Evolutionary conservation across 2,113 vertebrate genomes (phyloP).

Genomic region (Melanerpes aurifrons): DNA sequence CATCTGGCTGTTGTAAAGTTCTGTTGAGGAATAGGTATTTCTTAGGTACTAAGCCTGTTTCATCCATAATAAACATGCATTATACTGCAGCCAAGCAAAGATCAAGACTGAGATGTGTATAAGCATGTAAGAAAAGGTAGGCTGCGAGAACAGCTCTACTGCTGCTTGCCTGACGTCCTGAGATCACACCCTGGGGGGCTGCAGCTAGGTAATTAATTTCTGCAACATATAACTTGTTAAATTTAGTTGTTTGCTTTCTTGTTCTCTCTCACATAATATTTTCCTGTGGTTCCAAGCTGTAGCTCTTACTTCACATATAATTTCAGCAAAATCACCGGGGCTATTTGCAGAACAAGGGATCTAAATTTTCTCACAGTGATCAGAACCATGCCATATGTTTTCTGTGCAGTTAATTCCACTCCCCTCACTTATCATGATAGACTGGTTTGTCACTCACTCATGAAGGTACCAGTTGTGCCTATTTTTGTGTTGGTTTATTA

Average conservation of each 20-base stretch:
- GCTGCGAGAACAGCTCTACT: not conserved
- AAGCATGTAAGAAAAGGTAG: not conserved
- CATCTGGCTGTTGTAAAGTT: not conserved
- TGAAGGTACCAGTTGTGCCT: not conserved
- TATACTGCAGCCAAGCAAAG: not conserved
- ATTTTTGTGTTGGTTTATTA: not conserved
- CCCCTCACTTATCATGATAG: not conserved
- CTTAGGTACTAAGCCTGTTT: not conserved
- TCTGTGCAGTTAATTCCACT: not conserved
- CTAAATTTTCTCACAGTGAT: not conserved
- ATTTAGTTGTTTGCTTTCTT: conserved; percentile 18
- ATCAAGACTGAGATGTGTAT: not conserved
- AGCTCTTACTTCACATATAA: not conserved
- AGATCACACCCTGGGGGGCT: conserved; percentile 4
- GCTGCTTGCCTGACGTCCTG: conserved; percentile 26
- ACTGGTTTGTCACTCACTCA: not conserved
- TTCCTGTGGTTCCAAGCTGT: not conserved
- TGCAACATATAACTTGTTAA: conserved; percentile 5
- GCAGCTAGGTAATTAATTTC: conserved; percentile 30
- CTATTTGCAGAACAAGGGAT: not conserved
- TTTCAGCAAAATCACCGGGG: not conserved
- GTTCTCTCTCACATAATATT: conserved; percentile 21
- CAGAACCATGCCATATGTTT: not conserved
- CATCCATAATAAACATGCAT: not conserved
- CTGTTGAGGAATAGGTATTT: not conserved